These are phyloP conservation scores for Hirtodrosophila trivittata DNA, from an alignment of 2,888 invertebrate genomes.

Conservation along the genomic window DNA sequence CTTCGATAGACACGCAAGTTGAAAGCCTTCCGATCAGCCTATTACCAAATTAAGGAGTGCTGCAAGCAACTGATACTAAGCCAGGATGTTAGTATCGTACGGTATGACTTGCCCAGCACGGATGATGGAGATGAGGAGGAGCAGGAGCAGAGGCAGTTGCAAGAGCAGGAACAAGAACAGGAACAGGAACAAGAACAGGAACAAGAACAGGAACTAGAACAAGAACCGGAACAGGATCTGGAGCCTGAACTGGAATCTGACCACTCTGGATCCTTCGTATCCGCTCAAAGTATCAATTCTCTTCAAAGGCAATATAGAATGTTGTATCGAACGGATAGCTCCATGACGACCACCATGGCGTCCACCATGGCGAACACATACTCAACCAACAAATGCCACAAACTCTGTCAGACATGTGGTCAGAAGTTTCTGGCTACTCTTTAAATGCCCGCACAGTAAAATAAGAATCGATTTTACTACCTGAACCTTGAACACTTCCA, in stretches of 20 bases:
- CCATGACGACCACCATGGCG: not conserved
- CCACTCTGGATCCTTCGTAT: not conserved
- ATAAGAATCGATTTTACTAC: too few species aligned
- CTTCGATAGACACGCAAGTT: conserved; percentile 48
- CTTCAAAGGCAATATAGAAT: not conserved
- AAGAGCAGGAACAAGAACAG: not conserved
- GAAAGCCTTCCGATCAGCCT: conserved; percentile 59
- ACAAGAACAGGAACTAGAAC: too few species aligned
- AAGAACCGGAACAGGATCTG: too few species aligned
- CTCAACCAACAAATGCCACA: not conserved
- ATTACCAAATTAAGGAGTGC: conserved; percentile 67
- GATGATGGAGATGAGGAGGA: conserved; percentile 45
- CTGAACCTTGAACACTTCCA: not conserved
- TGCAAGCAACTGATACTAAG: conserved; percentile 67
- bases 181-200: not conserved
- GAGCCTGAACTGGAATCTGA: not conserved
- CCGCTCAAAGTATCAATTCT: not conserved
- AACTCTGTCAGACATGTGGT: conserved; percentile 51
- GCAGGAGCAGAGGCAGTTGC: not conserved
- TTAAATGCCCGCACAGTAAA: conserved; percentile 20
- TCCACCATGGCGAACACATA: too few species aligned
- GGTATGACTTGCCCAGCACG: conserved; percentile 62
- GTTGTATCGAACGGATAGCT: not conserved
- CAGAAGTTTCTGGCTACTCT: conserved; percentile 83
- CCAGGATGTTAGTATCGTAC: conserved; percentile 53